Percentiles rank a stretch among this genome's conserved stretches.
Evolutionary conservation across 2,797 vertebrate species (phyloP).

Genomic region (Diceros bicornis): DNA sequence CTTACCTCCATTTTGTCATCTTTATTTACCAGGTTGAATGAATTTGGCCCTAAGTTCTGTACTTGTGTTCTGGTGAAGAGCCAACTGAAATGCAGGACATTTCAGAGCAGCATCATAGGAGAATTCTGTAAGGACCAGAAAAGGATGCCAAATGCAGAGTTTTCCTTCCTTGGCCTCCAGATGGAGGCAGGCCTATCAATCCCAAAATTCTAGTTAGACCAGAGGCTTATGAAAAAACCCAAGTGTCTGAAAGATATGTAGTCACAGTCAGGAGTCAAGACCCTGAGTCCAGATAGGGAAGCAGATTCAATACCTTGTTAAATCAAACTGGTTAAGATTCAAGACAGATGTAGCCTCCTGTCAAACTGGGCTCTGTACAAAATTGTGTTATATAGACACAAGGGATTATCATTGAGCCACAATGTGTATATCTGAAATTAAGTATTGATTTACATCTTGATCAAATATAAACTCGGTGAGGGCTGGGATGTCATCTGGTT

Average conservation of each 20-base stretch:
- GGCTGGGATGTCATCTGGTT: background rate
- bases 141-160: background rate
- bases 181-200: background rate
- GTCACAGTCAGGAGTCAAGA: background rate
- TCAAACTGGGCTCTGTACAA: background rate
- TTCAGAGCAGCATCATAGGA: background rate
- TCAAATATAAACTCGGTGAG: background rate
- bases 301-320: constrained; percentile 44
- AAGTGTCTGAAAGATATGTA: background rate
- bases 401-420: background rate
- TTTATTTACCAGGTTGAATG: constrained; percentile 11
- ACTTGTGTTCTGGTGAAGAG: background rate
- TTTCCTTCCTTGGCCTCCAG: constrained; percentile 30
- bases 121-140: background rate
- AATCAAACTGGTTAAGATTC: background rate
- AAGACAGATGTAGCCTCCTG: background rate
- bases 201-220: background rate
- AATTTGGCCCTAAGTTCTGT: constrained; percentile 19
- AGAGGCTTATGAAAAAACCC: constrained; percentile 28
- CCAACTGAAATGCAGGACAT: constrained; percentile 34
- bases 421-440: background rate
- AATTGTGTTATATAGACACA: background rate
- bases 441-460: constrained; percentile 2
- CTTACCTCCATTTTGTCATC: background rate
- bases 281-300: background rate